Base-by-base conservation (phyloP, 2,888 invertebrate genomes). In the Branchellion lobata region DNA sequence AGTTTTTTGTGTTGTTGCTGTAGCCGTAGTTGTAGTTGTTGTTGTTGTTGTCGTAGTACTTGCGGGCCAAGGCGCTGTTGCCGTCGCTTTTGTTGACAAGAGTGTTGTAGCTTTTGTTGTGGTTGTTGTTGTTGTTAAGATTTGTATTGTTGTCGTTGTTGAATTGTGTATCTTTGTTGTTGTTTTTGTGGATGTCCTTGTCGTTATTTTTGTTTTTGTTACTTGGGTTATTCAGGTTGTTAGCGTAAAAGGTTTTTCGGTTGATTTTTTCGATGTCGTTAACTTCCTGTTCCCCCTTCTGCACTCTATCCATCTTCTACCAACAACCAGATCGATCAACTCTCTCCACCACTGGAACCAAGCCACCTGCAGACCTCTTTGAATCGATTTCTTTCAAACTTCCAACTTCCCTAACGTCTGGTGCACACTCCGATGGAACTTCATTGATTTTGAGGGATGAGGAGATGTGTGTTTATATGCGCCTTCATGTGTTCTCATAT, bases 201-300 rank as follows among this genome's bases (percentile, higher is more conserved):
- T 61, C 61, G 40, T 69, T 31, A 31, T 27, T 73, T 36, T 73
- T 73, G 27, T 36, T 73, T 21, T 73, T 73, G 33, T 40, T 73
- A 8, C 33, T 29, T 31, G 29, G 71, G 11, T 71, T 34, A 33
- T 71, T 71, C 29, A 34, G n/a, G n/a, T 18, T 36, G n/a, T 73
- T 27, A 2, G 24, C 31, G 47, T 36, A 27, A 24, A 27, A 40
- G 24, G 27, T 29, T 24, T 34, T 21, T n/a, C 5, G 21, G 21
- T 33, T 33, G 34, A 11, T 33, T 40, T 73, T 27, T 11, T 29
- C 65, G n/a, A 65, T 5, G 40, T 14, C 5, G 5, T 40, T 40
- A 14, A 40, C 40, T 40, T 40, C 40, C 40, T 40, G 5, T 40
- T 40, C 14, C 5, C 8, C 40, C 14, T 40, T n/a, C n/a, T n/a